phyloP scores from a whole-genome alignment of 2,888 invertebrate genomes.

The Xestia rhomboidea region DNA sequence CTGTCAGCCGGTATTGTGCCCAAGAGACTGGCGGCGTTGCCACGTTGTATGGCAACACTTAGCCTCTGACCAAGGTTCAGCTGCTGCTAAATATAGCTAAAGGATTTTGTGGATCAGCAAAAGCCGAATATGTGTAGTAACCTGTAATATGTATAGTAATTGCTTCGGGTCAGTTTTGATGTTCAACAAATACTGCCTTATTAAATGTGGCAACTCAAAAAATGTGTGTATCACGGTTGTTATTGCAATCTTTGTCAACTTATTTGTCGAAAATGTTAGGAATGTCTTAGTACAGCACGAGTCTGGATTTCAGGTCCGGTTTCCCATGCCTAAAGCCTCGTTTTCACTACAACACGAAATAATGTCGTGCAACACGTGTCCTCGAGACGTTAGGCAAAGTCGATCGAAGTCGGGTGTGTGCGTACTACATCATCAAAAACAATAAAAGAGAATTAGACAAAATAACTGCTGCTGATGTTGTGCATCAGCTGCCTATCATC shows the following conservation, averaged over 20 bases:
- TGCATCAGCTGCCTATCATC: not conserved
- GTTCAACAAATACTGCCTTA: not conserved
- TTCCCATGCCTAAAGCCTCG: not conserved
- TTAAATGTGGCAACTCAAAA: not conserved
- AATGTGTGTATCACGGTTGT: not conserved
- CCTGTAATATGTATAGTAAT: not conserved
- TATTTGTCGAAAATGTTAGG: not conserved
- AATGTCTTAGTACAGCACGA: not conserved
- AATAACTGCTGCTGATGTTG: not conserved
- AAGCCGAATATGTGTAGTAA: no score
- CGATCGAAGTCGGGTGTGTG: not conserved
- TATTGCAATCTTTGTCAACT: not conserved
- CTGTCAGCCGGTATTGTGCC: no score
- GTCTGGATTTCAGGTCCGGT: not conserved
- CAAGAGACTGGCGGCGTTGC: no score
- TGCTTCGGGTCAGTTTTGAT: not conserved
- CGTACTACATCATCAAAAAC: not conserved
- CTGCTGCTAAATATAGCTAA: not conserved
- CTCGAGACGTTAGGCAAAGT: not conserved
- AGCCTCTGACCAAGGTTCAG: no score
- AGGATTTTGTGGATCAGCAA: not conserved
- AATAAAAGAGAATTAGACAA: not conserved
- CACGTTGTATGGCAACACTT: no score
- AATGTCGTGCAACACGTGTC: not conserved
- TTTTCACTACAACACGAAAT: not conserved